A percentile compares a stretch with the other conserved stretches of the same genome.
Conservation (phyloP, 2,888 invertebrate species). For the Apeira syringaria region DNA sequence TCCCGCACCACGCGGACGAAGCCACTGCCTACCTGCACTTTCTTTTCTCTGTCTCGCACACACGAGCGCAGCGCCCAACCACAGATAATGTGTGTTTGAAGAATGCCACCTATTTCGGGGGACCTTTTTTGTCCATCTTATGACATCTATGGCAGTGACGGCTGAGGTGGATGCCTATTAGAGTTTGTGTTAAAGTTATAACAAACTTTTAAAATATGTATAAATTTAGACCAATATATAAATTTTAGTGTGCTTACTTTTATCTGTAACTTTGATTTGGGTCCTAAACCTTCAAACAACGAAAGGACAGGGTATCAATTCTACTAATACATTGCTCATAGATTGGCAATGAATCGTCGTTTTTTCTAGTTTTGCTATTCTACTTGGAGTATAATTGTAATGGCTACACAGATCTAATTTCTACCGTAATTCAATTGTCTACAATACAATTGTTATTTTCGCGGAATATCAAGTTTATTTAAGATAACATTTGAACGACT, state of each 20-base stretch:
- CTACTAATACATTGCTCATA: no score
- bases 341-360: no score
- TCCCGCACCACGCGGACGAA: slow-evolving; percentile 57
- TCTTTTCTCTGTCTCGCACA: slow-evolving; percentile 77
- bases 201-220: slow-evolving; percentile 5
- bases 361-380: no score
- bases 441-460: no score
- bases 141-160: slow-evolving; percentile 39
- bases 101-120: slow-evolving; percentile 50
- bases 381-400: no score
- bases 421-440: no score
- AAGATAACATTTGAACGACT: no score
- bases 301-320: no score
- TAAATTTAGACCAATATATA: slow-evolving; percentile 8
- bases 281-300: not conserved
- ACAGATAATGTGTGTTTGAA: slow-evolving; percentile 52
- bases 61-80: slow-evolving; percentile 27
- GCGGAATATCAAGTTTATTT: no score
- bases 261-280: not conserved
- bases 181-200: slow-evolving; percentile 1
- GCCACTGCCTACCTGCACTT: slow-evolving; percentile 73
- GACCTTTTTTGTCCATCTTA: slow-evolving; percentile 50
- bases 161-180: slow-evolving; percentile 12
- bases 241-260: slow-evolving; percentile 1
- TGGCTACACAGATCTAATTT: no score